Percentiles rank a stretch among this genome's conserved stretches.
Conservation (phyloP, 2,888 invertebrate species). For the Leptinotarsa juncta region DNA sequence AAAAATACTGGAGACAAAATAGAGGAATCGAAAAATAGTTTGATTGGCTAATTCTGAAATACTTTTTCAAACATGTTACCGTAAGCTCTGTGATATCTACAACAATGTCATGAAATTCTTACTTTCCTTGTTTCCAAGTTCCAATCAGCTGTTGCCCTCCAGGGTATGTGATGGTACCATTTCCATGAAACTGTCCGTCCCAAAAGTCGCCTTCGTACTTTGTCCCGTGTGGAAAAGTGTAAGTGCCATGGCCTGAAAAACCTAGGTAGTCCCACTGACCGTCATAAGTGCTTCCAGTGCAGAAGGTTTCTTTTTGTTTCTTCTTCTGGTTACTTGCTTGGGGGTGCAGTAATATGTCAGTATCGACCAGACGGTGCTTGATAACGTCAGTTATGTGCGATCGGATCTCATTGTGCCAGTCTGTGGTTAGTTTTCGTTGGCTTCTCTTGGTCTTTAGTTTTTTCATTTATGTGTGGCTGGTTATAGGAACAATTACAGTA, state of each 20-base stretch:
- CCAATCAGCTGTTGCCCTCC: slow-evolving; percentile 37
- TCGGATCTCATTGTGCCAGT: slow-evolving; percentile 14
- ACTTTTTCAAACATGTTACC: no score
- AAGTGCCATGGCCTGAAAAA: slow-evolving; percentile 39
- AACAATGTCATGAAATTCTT: not conserved
- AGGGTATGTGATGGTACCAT: slow-evolving; percentile 41
- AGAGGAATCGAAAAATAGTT: no score
- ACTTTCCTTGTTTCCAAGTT: slow-evolving; percentile 39
- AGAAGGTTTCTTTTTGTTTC: slow-evolving; percentile 29
- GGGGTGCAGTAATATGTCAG: not conserved
- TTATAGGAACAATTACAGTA: not conserved
- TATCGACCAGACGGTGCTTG: not conserved
- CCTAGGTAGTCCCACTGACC: slow-evolving; percentile 36
- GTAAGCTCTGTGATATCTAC: no score
- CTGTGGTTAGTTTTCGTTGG: not conserved
- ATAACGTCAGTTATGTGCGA: not conserved
- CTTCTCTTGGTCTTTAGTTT: not conserved
- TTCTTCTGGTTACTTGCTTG: not conserved
- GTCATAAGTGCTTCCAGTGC: slow-evolving; percentile 39
- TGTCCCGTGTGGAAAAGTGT: slow-evolving; percentile 39
- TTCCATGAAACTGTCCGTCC: slow-evolving; percentile 44
- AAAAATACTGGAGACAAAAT: no score
- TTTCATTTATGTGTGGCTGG: not conserved
- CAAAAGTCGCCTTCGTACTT: slow-evolving; percentile 40
- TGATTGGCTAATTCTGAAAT: no score